Base-by-base conservation (phyloP, 2,797 vertebrate species). In the Percopsis omiscomaycus region DNA sequence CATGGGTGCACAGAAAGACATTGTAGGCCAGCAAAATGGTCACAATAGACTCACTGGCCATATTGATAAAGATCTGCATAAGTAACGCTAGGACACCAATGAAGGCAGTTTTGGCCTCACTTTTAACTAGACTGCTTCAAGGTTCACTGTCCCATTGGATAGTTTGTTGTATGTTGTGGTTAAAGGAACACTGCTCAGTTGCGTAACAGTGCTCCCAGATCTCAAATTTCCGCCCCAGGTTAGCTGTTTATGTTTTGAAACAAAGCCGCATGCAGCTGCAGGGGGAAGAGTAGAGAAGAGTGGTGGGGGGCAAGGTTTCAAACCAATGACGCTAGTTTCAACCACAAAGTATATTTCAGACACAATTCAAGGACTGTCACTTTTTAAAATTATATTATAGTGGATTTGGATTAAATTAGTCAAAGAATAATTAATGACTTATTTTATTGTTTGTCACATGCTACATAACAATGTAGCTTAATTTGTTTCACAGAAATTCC, bases 41-140 rank as follows among this genome's bases (percentile, higher is more conserved):
- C 89, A 93, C 92, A 93, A 93, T 92, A 82, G 90, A 90, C 85
- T 89, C 84, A 86, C 80, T 74, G 89, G 88, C 82, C 86, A 71
- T 69, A 65, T 74, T 71, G 92, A 94, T 93, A 93, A 93, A 89
- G 89, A 94, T 94, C 93, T 93, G 92, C 91, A 93, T 92, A 89
- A 89, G 88, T 90, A 92, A 92, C 91, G 87, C 86, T 79, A 82
- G 87, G 69, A 76, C 88, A 90, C 88, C 90, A 89, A 90, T 88
- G 89, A 90, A 91, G 88, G 90, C 88, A 87, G 85, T 92, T 87
- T 79, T 90, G 71, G 86, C 74, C 74, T 78, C 64, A 80, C 81
- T 81, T 84, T 87, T 84, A 90, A 83, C 82, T 78, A 64, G 55
- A 80, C 87, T 88, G 75, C 74, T 82, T 83, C 78, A 71, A 68